These are phyloP conservation scores for Paralvinella palmiformis DNA, from an alignment of 1,140 invertebrate genomes.

Conservation along the genomic window DNA sequence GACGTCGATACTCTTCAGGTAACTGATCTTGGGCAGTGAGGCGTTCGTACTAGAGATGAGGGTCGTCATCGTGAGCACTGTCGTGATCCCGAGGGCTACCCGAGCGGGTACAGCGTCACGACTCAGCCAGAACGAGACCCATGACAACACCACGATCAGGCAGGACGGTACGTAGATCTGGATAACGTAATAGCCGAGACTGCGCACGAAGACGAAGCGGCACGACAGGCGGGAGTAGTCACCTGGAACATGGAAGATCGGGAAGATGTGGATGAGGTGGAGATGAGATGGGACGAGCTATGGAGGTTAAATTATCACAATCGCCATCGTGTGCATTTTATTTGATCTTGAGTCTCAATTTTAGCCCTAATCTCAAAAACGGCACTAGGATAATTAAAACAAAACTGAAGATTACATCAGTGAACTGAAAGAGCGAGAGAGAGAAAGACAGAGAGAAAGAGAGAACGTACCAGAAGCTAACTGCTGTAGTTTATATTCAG, in stretches of 20 bases:
- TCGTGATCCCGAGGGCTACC: slow-evolving; percentile 65
- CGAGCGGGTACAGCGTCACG: slow-evolving; percentile 50
- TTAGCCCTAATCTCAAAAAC: background rate
- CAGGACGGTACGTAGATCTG: slow-evolving; percentile 99
- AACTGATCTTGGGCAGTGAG: slow-evolving; percentile 94
- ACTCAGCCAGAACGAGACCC: slow-evolving; percentile 20
- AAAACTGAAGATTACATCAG: background rate
- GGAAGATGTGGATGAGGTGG: background rate
- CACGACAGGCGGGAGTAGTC: slow-evolving; percentile 96
- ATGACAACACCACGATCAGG: slow-evolving; percentile 78
- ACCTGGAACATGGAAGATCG: slow-evolving; percentile 58
- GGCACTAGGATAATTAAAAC: background rate
- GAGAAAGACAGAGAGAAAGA: too few relatives aligned
- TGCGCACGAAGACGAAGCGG: slow-evolving; percentile 95
- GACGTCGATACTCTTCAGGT: slow-evolving; percentile 94
- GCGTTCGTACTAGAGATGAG: slow-evolving; percentile 98
- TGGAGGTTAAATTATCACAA: background rate
- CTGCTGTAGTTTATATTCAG: slow-evolving; percentile 66
- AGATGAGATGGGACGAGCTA: background rate
- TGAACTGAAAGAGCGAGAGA: background rate
- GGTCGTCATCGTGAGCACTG: slow-evolving; percentile 95
- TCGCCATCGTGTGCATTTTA: too few relatives aligned
- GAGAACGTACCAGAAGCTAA: slow-evolving; percentile 22
- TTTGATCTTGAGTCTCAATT: background rate
- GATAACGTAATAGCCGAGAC: slow-evolving; percentile 98